Conservation (phyloP, 2,113 vertebrate species). For the Nyctereutes procyonoides region DNA sequence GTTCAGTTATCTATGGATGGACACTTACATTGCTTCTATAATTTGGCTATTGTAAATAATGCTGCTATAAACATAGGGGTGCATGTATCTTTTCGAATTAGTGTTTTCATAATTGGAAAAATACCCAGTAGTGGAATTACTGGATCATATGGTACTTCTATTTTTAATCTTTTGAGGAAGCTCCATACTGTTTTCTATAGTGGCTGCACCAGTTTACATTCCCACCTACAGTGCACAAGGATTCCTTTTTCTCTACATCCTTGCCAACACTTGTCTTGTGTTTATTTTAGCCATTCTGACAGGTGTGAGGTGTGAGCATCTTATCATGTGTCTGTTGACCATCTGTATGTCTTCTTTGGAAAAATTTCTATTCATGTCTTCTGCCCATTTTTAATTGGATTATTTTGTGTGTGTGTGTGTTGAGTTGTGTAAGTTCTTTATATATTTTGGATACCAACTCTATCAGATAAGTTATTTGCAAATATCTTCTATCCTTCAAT, state of each 20-base stretch:
- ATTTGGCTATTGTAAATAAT: not conserved
- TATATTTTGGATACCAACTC: not conserved
- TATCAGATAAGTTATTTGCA: not conserved
- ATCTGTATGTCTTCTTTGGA: not conserved
- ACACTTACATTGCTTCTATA: not conserved
- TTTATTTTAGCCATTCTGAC: not conserved
- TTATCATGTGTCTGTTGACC: not conserved
- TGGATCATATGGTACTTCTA: not conserved
- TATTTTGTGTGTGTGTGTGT: not conserved
- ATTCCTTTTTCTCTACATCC: not conserved
- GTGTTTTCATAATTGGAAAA: not conserved
- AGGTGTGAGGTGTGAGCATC: not conserved
- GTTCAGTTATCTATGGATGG: not conserved
- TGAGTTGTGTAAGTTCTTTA: not conserved
- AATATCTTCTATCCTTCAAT: not conserved
- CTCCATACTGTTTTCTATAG: not conserved
- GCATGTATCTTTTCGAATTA: not conserved
- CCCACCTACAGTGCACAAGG: not conserved
- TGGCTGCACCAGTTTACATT: not conserved
- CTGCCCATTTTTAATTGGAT: not conserved
- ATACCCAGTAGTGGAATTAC: not conserved
- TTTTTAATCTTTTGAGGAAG: not conserved
- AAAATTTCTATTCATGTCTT: not conserved
- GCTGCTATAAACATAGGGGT: not conserved
- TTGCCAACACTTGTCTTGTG: not conserved